Evolutionary conservation across 2,113 vertebrate species (phyloP), one percentile per base, ranked within the genome.

Genomic region (Polypterus bichir): DNA sequence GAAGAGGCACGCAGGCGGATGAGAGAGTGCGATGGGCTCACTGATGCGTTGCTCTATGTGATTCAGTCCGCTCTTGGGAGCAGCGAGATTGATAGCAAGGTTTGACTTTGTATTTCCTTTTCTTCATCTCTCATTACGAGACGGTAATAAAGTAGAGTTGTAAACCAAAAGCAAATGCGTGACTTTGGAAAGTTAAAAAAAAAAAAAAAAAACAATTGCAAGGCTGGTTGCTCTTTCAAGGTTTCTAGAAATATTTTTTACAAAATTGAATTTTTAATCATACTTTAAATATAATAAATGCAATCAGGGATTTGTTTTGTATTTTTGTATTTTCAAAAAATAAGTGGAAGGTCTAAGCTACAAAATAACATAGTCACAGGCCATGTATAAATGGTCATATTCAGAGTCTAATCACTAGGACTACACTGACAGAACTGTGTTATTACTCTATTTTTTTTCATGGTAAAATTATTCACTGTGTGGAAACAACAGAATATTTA

Each of bases 61-160:
- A 96, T 97, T 77, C 95, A 98, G 88, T 93, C 91, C 68, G 92
- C 96, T 58, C 89, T 99, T 68, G 95, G 96, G 70, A 97, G 92
- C 87, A 93, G 82, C 64, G 96, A 97, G 86, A 98, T 99, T 78
- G 95, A 99, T 83, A 97, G 96, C 91, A 99, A 99, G 96, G 96
- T 99, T 73, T 70, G 87, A 86, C 66, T 59, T 60, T 52, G 46
- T 45, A 48, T 55, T 51, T 49, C 9, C 7, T 62, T 10, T 54
- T 54, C 47, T 48, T 49, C 49, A 49, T 47, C 58, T 57, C 7
- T 10, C 7, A 59, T 47, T 52, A 47, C 54, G 4, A 45, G 47
- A 7, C 27, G 9, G 11, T 60, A 48, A 48, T 57, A 64, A 65
- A 62, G 9, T 6, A 49, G 9, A 8, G 44, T 7, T n/a, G 54